Evolutionary conservation across 2,888 invertebrate species (phyloP), one percentile per base, ranked within the genome.

Genomic region (Callyntrura guangdongensis): DNA sequence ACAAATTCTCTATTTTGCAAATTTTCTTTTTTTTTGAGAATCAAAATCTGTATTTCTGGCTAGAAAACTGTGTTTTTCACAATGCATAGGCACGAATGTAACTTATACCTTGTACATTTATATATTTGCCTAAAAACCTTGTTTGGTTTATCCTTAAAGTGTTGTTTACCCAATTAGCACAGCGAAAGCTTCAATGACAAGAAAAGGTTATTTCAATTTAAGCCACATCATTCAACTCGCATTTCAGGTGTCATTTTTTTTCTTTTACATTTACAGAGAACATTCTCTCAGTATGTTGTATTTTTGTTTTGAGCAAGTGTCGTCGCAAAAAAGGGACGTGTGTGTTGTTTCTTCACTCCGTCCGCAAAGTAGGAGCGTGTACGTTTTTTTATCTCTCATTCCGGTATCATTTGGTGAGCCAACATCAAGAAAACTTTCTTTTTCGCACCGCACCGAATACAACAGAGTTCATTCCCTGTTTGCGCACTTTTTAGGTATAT

Each of bases 151-250:
- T 9, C 17, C 9, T 36, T 49, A 77, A 56, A 56, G 11, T 67
- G 53, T 49, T 47, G 45, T 64, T 53, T 81, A 56, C 14, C 36
- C 61, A 81, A 87, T 87, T 87, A 87, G 69, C 87, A 53, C 87
- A 74, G 61, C 27, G n/a, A 77, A 20, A 77, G 12, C 5, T 53
- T 12, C 17, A 53, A 53, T 77, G 49, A 22, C 8, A 64, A 81
- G 14, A 25, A 81, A 87, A 87, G 87, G 87, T 81, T 81, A 27
- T 87, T 64, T 79, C 69, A 67, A 81, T 81, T 87, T 64, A 79
- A 27, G 53, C 56, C n/a, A 8, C 69, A 69, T 69, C 14, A n/a
- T 36, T 12, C 36, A n/a, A n/a, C 69, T 36, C 36, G 36, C 11
- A 36, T 72, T 72, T 17, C 36, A 72, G 17, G 69, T 45, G 45